These are phyloP conservation scores for Lithophane socia DNA, from an alignment of 2,888 invertebrate species.

Conservation along the genomic window DNA sequence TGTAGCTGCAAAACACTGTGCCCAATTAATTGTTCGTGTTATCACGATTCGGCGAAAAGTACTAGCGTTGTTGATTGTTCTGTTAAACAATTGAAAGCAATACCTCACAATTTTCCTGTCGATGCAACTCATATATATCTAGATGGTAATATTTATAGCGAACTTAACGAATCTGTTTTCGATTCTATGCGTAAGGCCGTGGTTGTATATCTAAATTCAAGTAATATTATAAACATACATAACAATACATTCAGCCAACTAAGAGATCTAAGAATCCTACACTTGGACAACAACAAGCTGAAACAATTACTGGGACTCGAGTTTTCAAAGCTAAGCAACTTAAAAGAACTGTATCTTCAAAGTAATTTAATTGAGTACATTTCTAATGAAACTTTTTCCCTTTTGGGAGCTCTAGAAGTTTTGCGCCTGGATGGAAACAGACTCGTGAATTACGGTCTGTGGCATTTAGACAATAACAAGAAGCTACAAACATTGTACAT, in stretches of 20 bases:
- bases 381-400: slow-evolving; percentile 94
- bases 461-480: slow-evolving; percentile 93
- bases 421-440: slow-evolving; percentile 96
- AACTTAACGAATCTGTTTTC: slow-evolving; percentile 91
- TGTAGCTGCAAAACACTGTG: slow-evolving; percentile 99
- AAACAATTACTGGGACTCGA: slow-evolving; percentile 94
- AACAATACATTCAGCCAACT: slow-evolving; percentile 96
- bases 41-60: slow-evolving; percentile 97
- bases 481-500: slow-evolving; percentile 94
- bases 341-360: slow-evolving; percentile 96
- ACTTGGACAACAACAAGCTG: slow-evolving; percentile 96
- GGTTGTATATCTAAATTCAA: slow-evolving; percentile 95
- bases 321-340: slow-evolving; percentile 94
- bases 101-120: slow-evolving; percentile 96
- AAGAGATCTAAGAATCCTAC: slow-evolving; percentile 93
- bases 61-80: slow-evolving; percentile 98
- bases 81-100: slow-evolving; percentile 92
- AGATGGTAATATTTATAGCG: slow-evolving; percentile 96
- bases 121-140: slow-evolving; percentile 98
- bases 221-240: slow-evolving; percentile 94
- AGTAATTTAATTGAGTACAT: slow-evolving; percentile 95
- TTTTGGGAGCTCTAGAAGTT: slow-evolving; percentile 94
- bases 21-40: slow-evolving; percentile 97
- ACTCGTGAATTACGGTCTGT: slow-evolving; percentile 94
- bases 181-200: slow-evolving; percentile 87